Evolutionary conservation across 2,888 invertebrate genomes (phyloP).

Genomic region (Drosophila fulvimacula): DNA sequence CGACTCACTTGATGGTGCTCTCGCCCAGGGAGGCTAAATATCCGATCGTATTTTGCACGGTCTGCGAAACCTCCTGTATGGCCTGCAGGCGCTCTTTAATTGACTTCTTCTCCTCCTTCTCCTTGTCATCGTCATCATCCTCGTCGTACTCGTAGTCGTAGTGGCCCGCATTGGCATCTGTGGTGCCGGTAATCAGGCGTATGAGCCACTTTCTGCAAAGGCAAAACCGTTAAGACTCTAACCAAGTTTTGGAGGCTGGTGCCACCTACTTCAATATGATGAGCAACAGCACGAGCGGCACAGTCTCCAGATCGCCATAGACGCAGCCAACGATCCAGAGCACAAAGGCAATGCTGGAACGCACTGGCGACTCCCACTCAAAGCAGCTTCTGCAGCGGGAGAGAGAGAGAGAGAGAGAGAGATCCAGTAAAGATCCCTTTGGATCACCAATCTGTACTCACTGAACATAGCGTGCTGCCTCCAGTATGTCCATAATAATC

Average conservation of each 20-base stretch:
- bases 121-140: conserved; percentile 96
- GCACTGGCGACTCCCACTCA: conserved; percentile 96
- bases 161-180: conserved; percentile 79
- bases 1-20: conserved; percentile 94
- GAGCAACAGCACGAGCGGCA: conserved; percentile 93
- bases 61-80: conserved; percentile 98
- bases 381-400: conserved; percentile 92
- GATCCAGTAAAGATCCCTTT: background rate
- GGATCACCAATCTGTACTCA: conserved; percentile 85
- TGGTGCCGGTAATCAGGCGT: conserved; percentile 82
- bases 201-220: conserved; percentile 84
- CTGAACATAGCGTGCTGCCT: conserved; percentile 96
- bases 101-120: conserved; percentile 98
- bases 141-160: conserved; percentile 89
- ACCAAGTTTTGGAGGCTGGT: no score
- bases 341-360: conserved; percentile 93
- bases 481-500: conserved; percentile 94
- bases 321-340: conserved; percentile 95
- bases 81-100: conserved; percentile 96
- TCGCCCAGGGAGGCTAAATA: conserved; percentile 97
- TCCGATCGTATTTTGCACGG: conserved; percentile 98
- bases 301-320: conserved; percentile 98
- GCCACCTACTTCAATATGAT: conserved; percentile 88
- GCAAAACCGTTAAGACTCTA: background rate
- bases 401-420: conserved; percentile 58